Evolutionary conservation across 1,140 invertebrate genomes (phyloP), one percentile per base, ranked within the genome.

Genomic region (Drosophila bocki): DNA sequence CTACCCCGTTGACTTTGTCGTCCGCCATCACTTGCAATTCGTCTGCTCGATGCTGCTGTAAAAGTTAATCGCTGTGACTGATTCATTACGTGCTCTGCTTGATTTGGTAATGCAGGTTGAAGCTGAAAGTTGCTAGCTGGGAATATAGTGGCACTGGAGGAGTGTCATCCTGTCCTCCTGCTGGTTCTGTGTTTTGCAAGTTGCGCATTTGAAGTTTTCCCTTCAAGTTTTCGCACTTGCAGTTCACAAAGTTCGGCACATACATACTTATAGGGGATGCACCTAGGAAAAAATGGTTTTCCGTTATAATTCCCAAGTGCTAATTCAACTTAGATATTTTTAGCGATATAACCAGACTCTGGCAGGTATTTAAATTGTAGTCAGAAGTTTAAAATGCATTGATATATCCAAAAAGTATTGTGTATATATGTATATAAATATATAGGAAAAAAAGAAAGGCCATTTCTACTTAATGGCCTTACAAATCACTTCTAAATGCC

Each of bases 11-110:
- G 63, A 71, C 77, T 69, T 61, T 45, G 19, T 54, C n/a, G 17
- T 54, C 33, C 53, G 26, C 32, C 17, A 44, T 70, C 68, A 53
- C 33, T 26, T 77, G 61, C 35, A 51, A 69, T 69, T 67, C 74
- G 62, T 65, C 63, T 61, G 61, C 62, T 59, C 68, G 59, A 35
- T 47, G 63, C 61, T 22, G 62, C 54, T 72, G 81, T 80, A 64
- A 84, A 84, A 84, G 81, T 83, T 83, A 83, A 83, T 83, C 82
- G 80, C 75, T 78, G 82, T 82, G 82, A 82, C 82, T 78, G 82
- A 85, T 85, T 85, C 82, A 85, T 85, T 85, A 85, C 82, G 82
- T 85, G 82, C 68, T 50, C 64, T 70, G 74, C 82, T 86, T 85
- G 82, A 85, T 86, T 85, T 82, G 82, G 75, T 57, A 64, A 57